Percentiles rank a stretch among this genome's conserved stretches.
Evolutionary conservation across 2,113 vertebrate genomes (phyloP).

Genomic region (Pygoscelis adeliae): DNA sequence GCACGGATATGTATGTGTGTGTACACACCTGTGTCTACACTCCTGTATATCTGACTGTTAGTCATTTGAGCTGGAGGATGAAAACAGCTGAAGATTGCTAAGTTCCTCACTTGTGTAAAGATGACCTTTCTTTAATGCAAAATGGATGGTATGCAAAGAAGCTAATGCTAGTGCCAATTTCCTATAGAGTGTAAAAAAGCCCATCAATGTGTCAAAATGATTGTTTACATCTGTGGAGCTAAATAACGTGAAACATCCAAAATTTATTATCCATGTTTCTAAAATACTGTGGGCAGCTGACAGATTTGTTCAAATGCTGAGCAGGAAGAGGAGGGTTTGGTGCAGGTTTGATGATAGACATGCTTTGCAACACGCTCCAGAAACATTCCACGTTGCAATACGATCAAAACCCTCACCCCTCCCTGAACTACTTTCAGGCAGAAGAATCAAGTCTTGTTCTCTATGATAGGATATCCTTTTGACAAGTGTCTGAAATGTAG

Average conservation of each 20-base stretch:
- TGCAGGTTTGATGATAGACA: neutral
- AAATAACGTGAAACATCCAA: neutral
- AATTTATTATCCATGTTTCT: neutral
- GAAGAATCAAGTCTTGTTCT: neutral
- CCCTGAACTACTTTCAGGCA: neutral
- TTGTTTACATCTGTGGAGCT: neutral
- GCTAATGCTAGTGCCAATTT: neutral
- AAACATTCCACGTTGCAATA: neutral
- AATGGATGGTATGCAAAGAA: neutral
- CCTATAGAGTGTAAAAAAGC: neutral
- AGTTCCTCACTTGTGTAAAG: neutral
- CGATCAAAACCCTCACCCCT: neutral
- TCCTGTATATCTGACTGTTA: neutral
- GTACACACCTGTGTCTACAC: neutral
- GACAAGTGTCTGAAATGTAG: neutral
- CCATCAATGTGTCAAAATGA: neutral
- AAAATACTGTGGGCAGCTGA: neutral
- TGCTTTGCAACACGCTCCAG: neutral
- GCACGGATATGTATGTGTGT: fast-evolving
- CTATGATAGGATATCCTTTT: neutral
- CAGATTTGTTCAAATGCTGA: neutral
- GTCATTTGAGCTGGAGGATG: neutral
- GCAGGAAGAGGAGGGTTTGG: neutral
- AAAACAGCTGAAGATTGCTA: neutral
- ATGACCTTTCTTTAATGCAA: neutral